Base-by-base conservation (phyloP, 2,113 vertebrate species). In the Rhabdornis inornatus region DNA sequence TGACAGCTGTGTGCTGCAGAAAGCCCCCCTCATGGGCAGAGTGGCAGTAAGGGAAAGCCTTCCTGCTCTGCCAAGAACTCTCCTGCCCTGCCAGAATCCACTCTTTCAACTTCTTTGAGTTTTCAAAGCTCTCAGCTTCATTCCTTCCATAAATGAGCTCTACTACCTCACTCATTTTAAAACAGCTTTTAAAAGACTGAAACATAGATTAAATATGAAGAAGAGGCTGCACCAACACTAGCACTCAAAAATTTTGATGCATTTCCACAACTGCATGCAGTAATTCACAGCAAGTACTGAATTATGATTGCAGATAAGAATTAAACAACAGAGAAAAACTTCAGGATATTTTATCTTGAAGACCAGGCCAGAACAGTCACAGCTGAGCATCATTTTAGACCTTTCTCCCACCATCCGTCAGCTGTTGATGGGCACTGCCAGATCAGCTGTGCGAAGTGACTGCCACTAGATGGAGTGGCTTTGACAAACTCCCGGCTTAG, bases 381-480 rank as follows among this genome's bases (percentile, higher is more conserved):
- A 85, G 68, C 63, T 52, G 76, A 75, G 86, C 45, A 70, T 56
- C 47, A 75, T 22, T 82, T 85, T 35, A 45, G 66, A 72, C 33
- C 25, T n/a, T 82, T 47, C 72, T 78, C 92, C 70, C 53, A 77
- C 4, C 39, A 45, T 2, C 61, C 2, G 4, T 55, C 1, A 7
- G 92, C 52, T 87, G 86, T 45, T 18, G 66, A 57, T 20, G 76
- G 87, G 91, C 89, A 65, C 37, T 39, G 60, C 64, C 68, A 81
- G 47, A 92, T 27, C 91, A 92, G 94, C 70, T 94, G 91, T 95
- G 68, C 49, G 4, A 94, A 97, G 96, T 33, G 79, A 76, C 91
- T 93, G 90, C 97, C 97, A 95, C 97, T 97, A 97, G 97, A 96
- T 97, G 96, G 97, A 96, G 96, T 3, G 96, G 89, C 90, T 95